phyloP scores from a whole-genome alignment of 2,888 invertebrate genomes.

The Aphrophora alni region DNA sequence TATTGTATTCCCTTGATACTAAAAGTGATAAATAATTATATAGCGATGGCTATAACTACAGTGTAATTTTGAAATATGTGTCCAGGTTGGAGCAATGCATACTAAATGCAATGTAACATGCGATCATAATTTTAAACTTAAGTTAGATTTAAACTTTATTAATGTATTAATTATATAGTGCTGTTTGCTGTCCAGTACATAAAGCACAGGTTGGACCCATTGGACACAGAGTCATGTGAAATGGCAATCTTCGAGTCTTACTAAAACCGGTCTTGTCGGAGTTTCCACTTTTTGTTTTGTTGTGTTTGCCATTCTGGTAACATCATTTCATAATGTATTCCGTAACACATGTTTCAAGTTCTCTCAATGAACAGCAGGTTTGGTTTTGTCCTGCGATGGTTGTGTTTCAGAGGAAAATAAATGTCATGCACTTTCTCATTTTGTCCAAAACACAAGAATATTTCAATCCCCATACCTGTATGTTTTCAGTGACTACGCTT shows the following conservation, averaged over 20 bases:
- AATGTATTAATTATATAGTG: neutral
- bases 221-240: neutral
- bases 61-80: neutral
- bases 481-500: too few species aligned
- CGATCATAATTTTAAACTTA: neutral
- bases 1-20: neutral
- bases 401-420: too few species aligned
- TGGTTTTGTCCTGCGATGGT: too few species aligned
- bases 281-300: neutral
- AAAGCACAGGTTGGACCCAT: neutral
- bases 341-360: neutral
- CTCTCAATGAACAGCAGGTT: neutral
- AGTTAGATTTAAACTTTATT: neutral
- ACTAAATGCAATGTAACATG: neutral
- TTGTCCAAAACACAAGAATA: too few species aligned
- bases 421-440: too few species aligned
- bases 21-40: neutral
- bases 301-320: neutral
- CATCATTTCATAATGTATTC: neutral
- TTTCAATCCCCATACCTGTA: too few species aligned
- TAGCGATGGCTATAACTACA: neutral
- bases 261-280: neutral
- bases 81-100: too few species aligned
- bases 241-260: neutral
- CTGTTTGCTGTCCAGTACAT: neutral